Evolutionary conservation across 2,888 invertebrate genomes (phyloP).

Genomic region (Subacronicta megacephala): DNA sequence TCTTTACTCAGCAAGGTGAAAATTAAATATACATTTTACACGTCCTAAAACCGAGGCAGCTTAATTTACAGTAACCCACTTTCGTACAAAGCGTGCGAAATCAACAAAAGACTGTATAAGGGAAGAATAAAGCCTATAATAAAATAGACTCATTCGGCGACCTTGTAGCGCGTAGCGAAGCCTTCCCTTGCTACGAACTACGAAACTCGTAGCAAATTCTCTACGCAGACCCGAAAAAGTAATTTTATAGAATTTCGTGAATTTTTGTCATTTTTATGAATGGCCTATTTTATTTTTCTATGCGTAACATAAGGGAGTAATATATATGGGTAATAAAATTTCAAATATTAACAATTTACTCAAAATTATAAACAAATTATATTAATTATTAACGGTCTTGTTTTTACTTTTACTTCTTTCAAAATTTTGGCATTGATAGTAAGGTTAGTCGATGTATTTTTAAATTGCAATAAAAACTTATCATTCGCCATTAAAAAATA

Average conservation of each 20-base stretch:
- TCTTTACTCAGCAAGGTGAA: slow-evolving; percentile 21
- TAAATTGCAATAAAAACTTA: slow-evolving; percentile 4
- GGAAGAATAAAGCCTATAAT: slow-evolving; percentile 72
- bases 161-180: slow-evolving; percentile 67
- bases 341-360: too few species aligned
- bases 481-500: slow-evolving; percentile 16
- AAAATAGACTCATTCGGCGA: slow-evolving; percentile 64
- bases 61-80: slow-evolving; percentile 76
- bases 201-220: slow-evolving; percentile 63
- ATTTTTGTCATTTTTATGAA: too few species aligned
- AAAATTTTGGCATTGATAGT: too few species aligned
- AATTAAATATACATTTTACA: slow-evolving; percentile 56
- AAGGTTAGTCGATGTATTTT: not conserved
- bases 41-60: slow-evolving; percentile 47
- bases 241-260: not conserved
- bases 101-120: slow-evolving; percentile 76
- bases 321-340: too few species aligned
- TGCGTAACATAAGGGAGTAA: too few species aligned
- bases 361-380: too few species aligned
- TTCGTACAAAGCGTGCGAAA: slow-evolving; percentile 74
- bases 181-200: slow-evolving; percentile 54
- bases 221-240: slow-evolving; percentile 43
- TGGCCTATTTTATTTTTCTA: too few species aligned
- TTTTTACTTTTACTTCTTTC: too few species aligned
- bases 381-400: too few species aligned